Percentiles rank a stretch among this genome's conserved stretches.
Evolutionary conservation across 2,797 vertebrate species (phyloP).

Genomic region (Halcyon leucocephala): DNA sequence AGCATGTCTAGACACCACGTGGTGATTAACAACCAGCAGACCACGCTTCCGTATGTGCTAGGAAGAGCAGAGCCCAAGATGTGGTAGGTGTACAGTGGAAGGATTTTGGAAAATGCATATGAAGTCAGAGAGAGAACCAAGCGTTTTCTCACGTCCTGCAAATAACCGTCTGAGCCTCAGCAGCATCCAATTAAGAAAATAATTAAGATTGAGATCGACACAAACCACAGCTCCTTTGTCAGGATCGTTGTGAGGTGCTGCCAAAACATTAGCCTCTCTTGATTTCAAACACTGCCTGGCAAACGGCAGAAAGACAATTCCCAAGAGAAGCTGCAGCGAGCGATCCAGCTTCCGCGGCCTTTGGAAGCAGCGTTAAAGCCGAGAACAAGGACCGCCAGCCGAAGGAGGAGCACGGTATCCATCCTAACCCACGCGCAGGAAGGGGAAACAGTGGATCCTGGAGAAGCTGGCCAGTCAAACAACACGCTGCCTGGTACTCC

Average conservation of each 20-base stretch:
- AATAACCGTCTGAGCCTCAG: background rate
- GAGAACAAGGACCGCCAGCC: background rate
- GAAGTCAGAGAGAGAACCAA: background rate
- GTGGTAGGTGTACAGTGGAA: background rate
- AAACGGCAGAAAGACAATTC: background rate
- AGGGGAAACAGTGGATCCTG: background rate
- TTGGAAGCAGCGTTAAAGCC: background rate
- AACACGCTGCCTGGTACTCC: accelerated
- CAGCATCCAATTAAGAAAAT: conserved; percentile 11
- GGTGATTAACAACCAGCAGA: conserved; percentile 21
- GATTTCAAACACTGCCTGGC: background rate
- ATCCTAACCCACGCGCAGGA: background rate
- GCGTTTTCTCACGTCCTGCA: background rate
- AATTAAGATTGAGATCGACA: conserved; percentile 6
- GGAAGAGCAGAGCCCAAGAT: background rate
- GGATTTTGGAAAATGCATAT: background rate
- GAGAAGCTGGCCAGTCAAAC: background rate
- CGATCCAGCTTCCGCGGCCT: background rate
- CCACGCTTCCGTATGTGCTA: background rate
- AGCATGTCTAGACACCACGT: conserved; percentile 57
- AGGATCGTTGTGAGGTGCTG: background rate
- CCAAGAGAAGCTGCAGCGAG: background rate
- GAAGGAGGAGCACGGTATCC: background rate
- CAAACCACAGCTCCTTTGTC: background rate
- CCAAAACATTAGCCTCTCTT: conserved; percentile 2